phyloP scores from a whole-genome alignment of 2,888 invertebrate species.

The Eulithis prunata region DNA sequence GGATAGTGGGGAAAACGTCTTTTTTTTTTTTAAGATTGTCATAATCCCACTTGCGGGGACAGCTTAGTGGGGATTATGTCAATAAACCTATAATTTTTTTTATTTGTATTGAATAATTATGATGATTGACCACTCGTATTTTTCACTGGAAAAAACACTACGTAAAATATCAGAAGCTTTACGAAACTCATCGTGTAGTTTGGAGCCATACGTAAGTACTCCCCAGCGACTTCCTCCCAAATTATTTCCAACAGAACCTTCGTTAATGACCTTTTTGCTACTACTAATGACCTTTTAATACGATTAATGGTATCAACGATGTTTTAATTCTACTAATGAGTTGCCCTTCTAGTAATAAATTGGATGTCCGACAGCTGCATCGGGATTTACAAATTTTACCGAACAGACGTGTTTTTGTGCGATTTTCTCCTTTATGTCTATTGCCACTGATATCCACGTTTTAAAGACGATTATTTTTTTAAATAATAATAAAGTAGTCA shows the following conservation, averaged over 20 bases:
- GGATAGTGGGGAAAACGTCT: too few relatives aligned
- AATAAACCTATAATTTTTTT: too few relatives aligned
- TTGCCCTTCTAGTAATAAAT: conserved; percentile 7
- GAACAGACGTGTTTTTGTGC: not conserved
- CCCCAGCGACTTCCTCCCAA: conserved; percentile 9
- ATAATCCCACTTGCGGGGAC: too few relatives aligned
- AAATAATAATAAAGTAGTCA: too few relatives aligned
- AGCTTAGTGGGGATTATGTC: too few relatives aligned
- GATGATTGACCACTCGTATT: too few relatives aligned
- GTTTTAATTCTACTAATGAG: conserved; percentile 10
- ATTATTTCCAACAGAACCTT: conserved; percentile 12
- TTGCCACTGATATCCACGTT: too few relatives aligned
- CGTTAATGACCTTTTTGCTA: conserved; percentile 20
- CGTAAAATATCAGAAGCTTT: not conserved
- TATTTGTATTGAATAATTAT: too few relatives aligned
- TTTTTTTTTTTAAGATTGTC: too few relatives aligned
- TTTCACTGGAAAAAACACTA: too few relatives aligned
- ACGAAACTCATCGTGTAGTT: conserved; percentile 1
- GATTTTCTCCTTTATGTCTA: too few relatives aligned
- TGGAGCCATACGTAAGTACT: conserved; percentile 1
- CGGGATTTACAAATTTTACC: not conserved
- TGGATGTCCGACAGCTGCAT: conserved; percentile 5
- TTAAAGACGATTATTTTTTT: too few relatives aligned
- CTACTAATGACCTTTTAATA: conserved; percentile 17
- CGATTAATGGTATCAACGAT: conserved; percentile 6